Conservation (phyloP, 2,797 vertebrate species). For the Onychomys torridus region DNA sequence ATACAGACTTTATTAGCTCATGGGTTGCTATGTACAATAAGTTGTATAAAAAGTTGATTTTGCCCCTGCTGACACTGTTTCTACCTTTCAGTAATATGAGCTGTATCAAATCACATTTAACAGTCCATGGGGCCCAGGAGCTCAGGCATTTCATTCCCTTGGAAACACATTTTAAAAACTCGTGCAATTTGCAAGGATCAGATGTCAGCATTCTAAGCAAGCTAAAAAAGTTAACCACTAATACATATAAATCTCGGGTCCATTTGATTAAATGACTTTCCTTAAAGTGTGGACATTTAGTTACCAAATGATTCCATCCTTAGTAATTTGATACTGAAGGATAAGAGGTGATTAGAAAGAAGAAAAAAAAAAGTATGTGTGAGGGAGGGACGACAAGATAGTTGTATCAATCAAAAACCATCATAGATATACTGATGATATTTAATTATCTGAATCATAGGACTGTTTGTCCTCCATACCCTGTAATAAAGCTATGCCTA, state of each 20-base stretch:
- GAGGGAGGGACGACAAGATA: not conserved
- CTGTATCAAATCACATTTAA: conserved; percentile 64
- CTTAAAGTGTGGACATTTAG: conserved; percentile 2
- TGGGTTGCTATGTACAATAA: not conserved
- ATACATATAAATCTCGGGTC: conserved; percentile 2
- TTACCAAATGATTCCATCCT: conserved; percentile 41
- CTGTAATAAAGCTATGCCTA: conserved; percentile 56
- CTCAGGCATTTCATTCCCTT: conserved; percentile 45
- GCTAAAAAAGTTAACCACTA: not conserved
- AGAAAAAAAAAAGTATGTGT: not conserved
- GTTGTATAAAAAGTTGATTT: conserved; percentile 63
- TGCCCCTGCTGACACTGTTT: conserved; percentile 24
- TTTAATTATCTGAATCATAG: not conserved
- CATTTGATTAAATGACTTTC: conserved; percentile 46
- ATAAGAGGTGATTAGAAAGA: not conserved
- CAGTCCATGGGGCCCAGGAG: conserved; percentile 53
- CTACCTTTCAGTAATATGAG: conserved; percentile 46
- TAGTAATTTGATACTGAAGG: not conserved
- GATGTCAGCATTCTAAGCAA: conserved; percentile 50
- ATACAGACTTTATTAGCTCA: conserved; percentile 43
- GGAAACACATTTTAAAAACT: conserved; percentile 65
- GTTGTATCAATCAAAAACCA: not conserved
- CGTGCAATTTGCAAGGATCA: conserved; percentile 70
- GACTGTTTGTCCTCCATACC: not conserved
- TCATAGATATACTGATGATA: not conserved